Percentiles rank a stretch among this genome's conserved stretches.
Conservation (phyloP, 1,140 invertebrate genomes). For the Musca domestica region DNA sequence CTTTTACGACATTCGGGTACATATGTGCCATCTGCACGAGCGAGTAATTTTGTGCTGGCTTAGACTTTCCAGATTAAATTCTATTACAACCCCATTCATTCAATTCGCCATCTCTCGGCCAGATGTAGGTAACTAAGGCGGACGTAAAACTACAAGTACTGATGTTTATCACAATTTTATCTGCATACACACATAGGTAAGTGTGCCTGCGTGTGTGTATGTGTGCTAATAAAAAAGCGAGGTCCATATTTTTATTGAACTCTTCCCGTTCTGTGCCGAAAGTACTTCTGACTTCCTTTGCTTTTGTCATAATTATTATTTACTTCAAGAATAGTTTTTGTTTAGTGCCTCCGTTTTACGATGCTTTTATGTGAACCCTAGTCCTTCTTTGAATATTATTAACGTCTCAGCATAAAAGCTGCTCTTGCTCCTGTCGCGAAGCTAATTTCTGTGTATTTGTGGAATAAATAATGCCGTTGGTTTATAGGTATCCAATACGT, state of each 20-base stretch:
- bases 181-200: too few relatives aligned
- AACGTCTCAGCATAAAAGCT: conserved; percentile 4
- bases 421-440: neutral
- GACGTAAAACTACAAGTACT: too few relatives aligned
- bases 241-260: neutral
- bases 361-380: conserved; percentile 3
- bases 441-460: too few relatives aligned
- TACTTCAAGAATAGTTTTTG: neutral
- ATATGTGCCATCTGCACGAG: too few relatives aligned
- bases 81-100: too few relatives aligned
- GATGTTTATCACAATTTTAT: neutral
- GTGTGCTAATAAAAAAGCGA: neutral
- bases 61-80: too few relatives aligned
- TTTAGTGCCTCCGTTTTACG: conserved; percentile 10
- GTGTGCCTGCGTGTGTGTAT: neutral
- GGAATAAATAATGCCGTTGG: too few relatives aligned
- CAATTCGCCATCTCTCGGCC: too few relatives aligned
- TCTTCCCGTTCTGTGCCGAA: neutral
- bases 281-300: conserved; percentile 19
- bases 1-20: conserved; percentile 10
- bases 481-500: too few relatives aligned
- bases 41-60: too few relatives aligned
- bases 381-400: neutral
- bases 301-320: neutral
- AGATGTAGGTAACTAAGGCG: too few relatives aligned